Evolutionary conservation across 2,797 vertebrate genomes (phyloP).

Genomic region (Yasuhikotakia modesta): DNA sequence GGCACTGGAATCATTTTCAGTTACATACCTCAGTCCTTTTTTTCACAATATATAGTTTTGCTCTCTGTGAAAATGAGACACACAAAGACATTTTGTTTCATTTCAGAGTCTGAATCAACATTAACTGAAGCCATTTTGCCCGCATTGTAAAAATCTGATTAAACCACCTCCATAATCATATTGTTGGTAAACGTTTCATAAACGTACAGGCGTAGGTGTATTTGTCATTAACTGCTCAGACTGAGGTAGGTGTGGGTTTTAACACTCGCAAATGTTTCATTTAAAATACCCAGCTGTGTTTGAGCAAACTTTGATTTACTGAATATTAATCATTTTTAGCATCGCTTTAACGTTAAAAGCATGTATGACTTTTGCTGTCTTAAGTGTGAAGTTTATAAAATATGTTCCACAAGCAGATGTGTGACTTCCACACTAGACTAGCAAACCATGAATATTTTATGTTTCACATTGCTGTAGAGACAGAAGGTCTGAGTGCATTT

Average conservation of each 20-base stretch:
- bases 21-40: neutral
- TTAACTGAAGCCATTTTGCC: neutral
- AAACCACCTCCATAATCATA: neutral
- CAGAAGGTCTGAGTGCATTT: neutral
- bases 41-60: constrained; percentile 1
- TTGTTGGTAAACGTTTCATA: neutral
- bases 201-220: neutral
- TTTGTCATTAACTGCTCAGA: neutral
- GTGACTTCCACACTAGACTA: neutral
- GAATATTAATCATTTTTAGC: neutral
- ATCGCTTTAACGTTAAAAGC: neutral
- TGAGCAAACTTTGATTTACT: neutral
- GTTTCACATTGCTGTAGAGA: constrained; percentile 1
- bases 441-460: constrained; percentile 14
- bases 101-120: neutral
- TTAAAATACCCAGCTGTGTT: neutral
- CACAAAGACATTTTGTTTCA: constrained; percentile 23
- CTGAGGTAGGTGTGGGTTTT: neutral
- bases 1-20: neutral
- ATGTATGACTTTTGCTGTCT: too few relatives aligned
- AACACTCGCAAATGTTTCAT: neutral
- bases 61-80: neutral
- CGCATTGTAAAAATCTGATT: neutral
- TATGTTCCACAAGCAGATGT: neutral
- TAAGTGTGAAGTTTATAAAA: constrained; percentile 10